These are phyloP conservation scores for Eilema depressum DNA, from an alignment of 2,888 invertebrate genomes.

Conservation along the genomic window DNA sequence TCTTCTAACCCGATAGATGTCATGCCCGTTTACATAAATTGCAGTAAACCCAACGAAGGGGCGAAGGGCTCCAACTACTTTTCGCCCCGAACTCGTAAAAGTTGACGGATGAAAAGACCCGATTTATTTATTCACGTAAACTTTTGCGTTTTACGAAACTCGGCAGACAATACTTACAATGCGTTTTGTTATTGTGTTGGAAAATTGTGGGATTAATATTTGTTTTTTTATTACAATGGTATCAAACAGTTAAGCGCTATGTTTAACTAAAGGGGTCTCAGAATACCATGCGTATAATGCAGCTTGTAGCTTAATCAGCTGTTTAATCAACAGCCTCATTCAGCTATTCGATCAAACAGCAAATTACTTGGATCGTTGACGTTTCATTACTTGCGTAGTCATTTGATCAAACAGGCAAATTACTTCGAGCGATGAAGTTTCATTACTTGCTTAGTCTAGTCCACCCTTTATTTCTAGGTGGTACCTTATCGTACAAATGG, in stretches of 20 bases:
- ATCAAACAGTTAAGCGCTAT: not conserved
- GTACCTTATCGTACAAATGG: too few relatives aligned
- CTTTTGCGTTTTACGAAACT: constrained; percentile 14
- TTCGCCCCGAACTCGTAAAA: constrained; percentile 14
- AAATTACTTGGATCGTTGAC: too few relatives aligned
- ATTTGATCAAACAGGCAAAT: too few relatives aligned
- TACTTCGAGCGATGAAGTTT: too few relatives aligned
- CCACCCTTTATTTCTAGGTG: too few relatives aligned
- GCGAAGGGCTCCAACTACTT: constrained; percentile 2
- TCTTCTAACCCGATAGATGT: constrained; percentile 4
- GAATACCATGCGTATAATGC: too few relatives aligned
- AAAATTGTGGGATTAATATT: not conserved
- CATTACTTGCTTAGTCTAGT: too few relatives aligned
- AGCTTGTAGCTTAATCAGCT: too few relatives aligned
- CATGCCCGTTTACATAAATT: not conserved
- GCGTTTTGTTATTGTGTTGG: not conserved
- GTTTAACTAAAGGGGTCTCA: too few relatives aligned
- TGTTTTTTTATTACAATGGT: not conserved
- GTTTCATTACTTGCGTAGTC: too few relatives aligned
- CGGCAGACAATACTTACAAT: constrained; percentile 2
- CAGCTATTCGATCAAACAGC: too few relatives aligned
- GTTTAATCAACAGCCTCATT: too few relatives aligned
- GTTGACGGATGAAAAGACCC: constrained; percentile 6
- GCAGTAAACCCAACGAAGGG: not conserved
- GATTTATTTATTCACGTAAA: constrained; percentile 15